These are phyloP conservation scores for Microplitis manilae DNA, from an alignment of 2,888 invertebrate species.

Conservation along the genomic window DNA sequence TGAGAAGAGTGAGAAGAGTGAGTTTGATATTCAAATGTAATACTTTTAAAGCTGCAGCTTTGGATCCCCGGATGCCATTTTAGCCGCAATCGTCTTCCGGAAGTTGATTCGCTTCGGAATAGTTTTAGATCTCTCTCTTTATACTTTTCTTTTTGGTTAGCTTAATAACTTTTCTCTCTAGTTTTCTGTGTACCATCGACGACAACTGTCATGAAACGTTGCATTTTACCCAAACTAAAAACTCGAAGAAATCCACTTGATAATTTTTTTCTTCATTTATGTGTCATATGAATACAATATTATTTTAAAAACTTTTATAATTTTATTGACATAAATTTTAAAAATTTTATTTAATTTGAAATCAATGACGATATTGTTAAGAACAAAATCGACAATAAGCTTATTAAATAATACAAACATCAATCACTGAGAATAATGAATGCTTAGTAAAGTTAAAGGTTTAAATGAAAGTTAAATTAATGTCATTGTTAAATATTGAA, in stretches of 20 bases:
- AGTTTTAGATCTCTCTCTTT: slow-evolving; percentile 26
- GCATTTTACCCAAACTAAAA: not conserved
- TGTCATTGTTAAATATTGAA: slow-evolving; percentile 23
- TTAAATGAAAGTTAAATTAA: slow-evolving; percentile 10
- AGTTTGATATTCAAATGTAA: slow-evolving; percentile 37
- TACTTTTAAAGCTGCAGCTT: slow-evolving; percentile 34
- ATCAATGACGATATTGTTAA: too few species aligned
- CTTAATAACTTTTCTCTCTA: slow-evolving; percentile 40
- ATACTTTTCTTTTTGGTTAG: not conserved
- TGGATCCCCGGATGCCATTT: slow-evolving; percentile 26
- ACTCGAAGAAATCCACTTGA: not conserved
- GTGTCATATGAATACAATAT: too few species aligned
- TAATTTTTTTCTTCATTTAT: not conserved
- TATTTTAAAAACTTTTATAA: too few species aligned
- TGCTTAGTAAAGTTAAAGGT: not conserved
- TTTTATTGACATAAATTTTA: too few species aligned
- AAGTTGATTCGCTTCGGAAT: slow-evolving; percentile 36
- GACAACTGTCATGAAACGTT: slow-evolving; percentile 30
- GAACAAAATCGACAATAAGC: too few species aligned
- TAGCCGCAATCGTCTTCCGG: slow-evolving; percentile 37
- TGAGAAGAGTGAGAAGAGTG: slow-evolving; percentile 4
- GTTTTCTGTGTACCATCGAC: not conserved
- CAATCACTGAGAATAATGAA: not conserved
- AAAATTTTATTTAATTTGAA: too few species aligned
- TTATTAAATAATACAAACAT: too few species aligned